Evolutionary conservation across 1,140 invertebrate genomes (phyloP), one percentile per base, ranked within the genome.

Genomic region (Eumeta japonica): DNA sequence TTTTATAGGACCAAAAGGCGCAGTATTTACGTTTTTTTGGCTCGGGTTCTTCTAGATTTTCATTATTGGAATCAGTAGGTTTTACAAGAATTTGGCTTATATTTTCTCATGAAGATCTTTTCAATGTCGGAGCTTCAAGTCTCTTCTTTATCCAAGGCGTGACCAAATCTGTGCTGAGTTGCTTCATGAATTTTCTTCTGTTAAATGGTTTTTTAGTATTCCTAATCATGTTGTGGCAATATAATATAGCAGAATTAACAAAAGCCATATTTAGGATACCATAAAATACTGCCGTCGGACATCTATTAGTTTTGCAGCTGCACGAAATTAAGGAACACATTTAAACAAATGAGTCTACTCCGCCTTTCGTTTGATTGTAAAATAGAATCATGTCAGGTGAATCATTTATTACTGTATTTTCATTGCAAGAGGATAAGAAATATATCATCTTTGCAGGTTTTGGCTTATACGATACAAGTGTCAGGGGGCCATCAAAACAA

Each of bases 381-480:
- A 39, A 46, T 11, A 34, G 13, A 24, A 41, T 46, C 27, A 46
- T 46, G 34, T 28, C 36, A 30, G 9, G 37, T 20, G 2, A 18
- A 15, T 20, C 20, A 34, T 43, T 31, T 4, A 47, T 35, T 14
- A 30, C 30, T 1, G 29, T 37, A 20, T 43, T 11, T 35, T 47
- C 41, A 37, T 47, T 30, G 38, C 40, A 43, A 12, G 41, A 43
- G 3, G 41, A 47, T 13, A 47, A 43, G 3, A 47, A 17, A 19
- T 12, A 38, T 14, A 29, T 38, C 28, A 19, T 38, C 46, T 66
- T 72, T 5, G 45, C 52, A 38, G 43, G 53, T 42, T 61, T 64
- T 28, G 68, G 55, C 31, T 45, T 55, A 46, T 51, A 67, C 1
- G 66, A 73, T 30, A 72, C 28, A 2, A 70, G 35, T 4, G 54